Conservation (phyloP, 2,113 vertebrate genomes). For the Steatornis caripensis region DNA sequence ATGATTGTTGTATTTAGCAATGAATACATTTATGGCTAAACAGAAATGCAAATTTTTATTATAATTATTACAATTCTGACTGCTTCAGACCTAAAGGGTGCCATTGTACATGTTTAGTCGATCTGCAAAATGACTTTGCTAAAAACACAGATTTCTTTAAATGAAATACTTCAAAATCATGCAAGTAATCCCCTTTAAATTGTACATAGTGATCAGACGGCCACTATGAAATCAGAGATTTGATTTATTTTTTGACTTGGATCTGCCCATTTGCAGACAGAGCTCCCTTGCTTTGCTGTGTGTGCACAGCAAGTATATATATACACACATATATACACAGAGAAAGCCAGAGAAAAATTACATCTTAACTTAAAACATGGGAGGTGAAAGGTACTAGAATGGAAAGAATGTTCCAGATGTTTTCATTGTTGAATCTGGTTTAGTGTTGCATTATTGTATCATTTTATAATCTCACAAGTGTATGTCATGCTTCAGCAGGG, state of each 20-base stretch:
- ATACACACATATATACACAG: fast-evolving
- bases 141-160: neutral
- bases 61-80: neutral
- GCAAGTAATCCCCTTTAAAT: neutral
- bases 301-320: neutral
- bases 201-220: neutral
- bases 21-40: neutral
- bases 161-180: neutral
- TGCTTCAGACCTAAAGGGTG: neutral
- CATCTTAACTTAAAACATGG: neutral
- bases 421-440: neutral
- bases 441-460: neutral
- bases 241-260: neutral
- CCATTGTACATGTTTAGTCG: neutral
- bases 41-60: neutral
- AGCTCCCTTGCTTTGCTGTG: neutral
- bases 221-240: neutral
- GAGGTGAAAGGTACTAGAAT: neutral
- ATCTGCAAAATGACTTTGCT: neutral
- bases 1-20: neutral
- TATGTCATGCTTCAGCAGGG: neutral
- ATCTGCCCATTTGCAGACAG: neutral
- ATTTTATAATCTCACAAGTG: neutral
- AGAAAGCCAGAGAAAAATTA: neutral
- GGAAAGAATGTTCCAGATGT: neutral